These are phyloP conservation scores for Pseudorasbora parva DNA, from an alignment of 2,113 vertebrate species.

Conservation along the genomic window DNA sequence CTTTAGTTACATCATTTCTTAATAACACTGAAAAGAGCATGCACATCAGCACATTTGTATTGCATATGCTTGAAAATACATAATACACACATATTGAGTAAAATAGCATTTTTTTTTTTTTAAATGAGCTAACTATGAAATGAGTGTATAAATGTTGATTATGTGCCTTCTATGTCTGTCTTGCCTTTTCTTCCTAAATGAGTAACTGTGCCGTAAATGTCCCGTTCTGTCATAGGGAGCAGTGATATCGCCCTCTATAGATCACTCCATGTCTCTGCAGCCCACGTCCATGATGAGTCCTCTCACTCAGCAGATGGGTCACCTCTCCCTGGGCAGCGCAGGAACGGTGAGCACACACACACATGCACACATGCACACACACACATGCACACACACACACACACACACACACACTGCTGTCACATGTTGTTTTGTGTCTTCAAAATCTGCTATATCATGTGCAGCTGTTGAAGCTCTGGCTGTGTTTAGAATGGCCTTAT, in stretches of 20 bases:
- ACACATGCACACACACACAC: neutral
- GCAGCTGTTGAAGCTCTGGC: neutral
- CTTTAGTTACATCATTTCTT: no score
- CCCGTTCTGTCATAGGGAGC: conserved; percentile 80
- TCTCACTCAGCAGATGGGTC: conserved; percentile 96
- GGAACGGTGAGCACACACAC: conserved; percentile 81
- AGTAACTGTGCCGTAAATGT: neutral
- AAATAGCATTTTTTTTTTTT: neutral
- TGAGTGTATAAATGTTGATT: neutral
- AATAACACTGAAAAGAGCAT: neutral
- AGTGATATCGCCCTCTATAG: conserved; percentile 97
- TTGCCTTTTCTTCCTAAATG: neutral
- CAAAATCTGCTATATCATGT: neutral
- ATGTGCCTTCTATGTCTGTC: neutral
- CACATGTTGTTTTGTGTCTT: neutral
- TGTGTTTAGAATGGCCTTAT: neutral
- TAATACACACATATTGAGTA: neutral
- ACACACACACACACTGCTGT: neutral
- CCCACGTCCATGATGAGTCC: conserved; percentile 92
- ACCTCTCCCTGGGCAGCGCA: conserved; percentile 90
- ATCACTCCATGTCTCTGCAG: conserved; percentile 97
- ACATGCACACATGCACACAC: neutral
- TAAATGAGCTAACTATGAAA: neutral
- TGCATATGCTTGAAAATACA: neutral
- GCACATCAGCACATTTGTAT: neutral